Base-by-base conservation (phyloP, 2,113 vertebrate species). In the Carettochelys insculpta region DNA sequence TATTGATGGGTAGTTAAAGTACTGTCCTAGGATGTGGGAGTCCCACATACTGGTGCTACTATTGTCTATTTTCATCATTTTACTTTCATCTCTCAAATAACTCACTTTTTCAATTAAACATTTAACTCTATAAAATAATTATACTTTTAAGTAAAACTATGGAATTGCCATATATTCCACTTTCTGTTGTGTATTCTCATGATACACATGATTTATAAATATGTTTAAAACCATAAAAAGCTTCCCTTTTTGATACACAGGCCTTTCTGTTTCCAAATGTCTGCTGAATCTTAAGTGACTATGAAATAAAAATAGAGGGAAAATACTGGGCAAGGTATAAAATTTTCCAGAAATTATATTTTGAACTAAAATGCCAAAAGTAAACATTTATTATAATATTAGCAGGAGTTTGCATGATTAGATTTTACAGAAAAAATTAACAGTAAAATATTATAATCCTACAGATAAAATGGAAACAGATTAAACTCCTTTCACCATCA, bases 121-220 rank as follows among this genome's bases (percentile, higher is more conserved):
- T 75, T 34, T 0, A 2, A 34, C 10, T 80, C 41, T n/a, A 38
- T 2, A n/a, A 1, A 75, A 45, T 16, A 27, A 73, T 13, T 3
- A 0, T 27, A 3, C 1, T 50, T 52, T 68, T 10, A 9, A 61
- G 16, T 50, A 38, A 78, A 75, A 1, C 8, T 38, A 8, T 1
- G 0, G 53, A 73, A 11, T 56, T 52, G 31, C 5, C 79, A 48
- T 51, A 68, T 83, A 47, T 11, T 3, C 2, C 38, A 43, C 38
- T 68, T 85, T 22, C 41, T 75, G 11, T 41, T 27, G 25, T 14
- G 41, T 45, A 5, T 75, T 20, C 34, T 73, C 50, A 80, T 83
- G 85, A 92, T 1, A 52, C 4, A 17, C 9, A 16, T 45, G 7
- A 87, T 8, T 6, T 83, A 73, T 53, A 83, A 82, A 8, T 5